Evolutionary conservation across 2,888 invertebrate species (phyloP), one percentile per base, ranked within the genome.

Genomic region (Eristalis pertinax): DNA sequence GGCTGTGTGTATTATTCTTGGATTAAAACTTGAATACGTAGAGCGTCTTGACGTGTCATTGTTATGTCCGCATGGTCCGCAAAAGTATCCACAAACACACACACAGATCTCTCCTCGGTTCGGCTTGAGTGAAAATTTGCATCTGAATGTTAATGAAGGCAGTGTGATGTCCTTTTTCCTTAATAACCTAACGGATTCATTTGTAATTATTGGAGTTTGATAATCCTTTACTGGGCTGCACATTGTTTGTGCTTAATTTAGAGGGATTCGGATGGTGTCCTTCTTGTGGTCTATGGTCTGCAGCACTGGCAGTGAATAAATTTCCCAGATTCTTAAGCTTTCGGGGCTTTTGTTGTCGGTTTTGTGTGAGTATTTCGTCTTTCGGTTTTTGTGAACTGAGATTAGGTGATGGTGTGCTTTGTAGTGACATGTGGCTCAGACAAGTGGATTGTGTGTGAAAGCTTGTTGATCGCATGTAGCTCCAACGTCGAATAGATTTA

Each of bases 121-220:
- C 15, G 32, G 7, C 64, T 84, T 68, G 63, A 81, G 76, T 43
- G 58, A 73, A 76, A 81, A 85, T 85, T 86, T 78, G 69, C 82
- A 82, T 86, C 56, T 74, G 78, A 78, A 85, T 85, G 77, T 73
- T 74, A 82, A 85, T 81, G 41, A 82, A 70, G 82, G 67, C 65
- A 74, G 13, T 65, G 38, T 64, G 74, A 50, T 76, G 69, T 75
- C 67, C 67, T 67, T 19, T 50, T 79, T 32, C 32, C 65, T 64
- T 68, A 64, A 60, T 79, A 75, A 64, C 73, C 64, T 50, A 38
- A 77, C 63, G 85, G 81, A 85, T 82, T 85, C 82, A 82, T 85
- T 85, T 74, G 85, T 64, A 82, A 86, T 86, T 82, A 82, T 86
- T 74, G 65, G 60, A 86, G 74, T 82, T 82, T 70, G 65, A 69